Evolutionary conservation across 64 coral and sea anemone genomes (phyloP), one percentile per base, ranked within the genome.

Genomic region (Montipora capricornis): DNA sequence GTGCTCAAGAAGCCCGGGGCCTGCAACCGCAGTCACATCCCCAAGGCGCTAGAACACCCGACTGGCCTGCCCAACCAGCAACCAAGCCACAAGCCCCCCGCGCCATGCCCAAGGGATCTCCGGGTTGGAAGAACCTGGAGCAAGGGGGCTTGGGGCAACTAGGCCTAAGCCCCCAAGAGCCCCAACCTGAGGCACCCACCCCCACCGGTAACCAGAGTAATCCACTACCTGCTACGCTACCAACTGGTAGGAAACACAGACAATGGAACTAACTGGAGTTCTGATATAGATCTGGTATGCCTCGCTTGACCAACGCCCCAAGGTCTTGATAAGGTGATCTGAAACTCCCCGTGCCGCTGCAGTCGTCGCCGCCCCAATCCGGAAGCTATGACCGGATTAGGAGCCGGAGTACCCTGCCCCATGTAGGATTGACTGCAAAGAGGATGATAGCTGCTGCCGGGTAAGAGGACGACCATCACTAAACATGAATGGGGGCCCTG

Each of bases 271-370:
- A 37, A 44, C 49, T 44, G 87, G 87, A 52, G 73, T 89, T 5
- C 73, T 71, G 14, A 89, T 78, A 55, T 89, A 89, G 4, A 53
- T 19, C 44, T 47, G 68, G 44, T 89, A 89, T 3, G 87, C 87
- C 4, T 52, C 73, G 51, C 87, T 89, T 4, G 48, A 76, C 87
- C 87, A 89, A 12, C 87, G 73, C 5, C 87, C 87, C 19, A 89
- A 15, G 15, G 73, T 73, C 73, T 78, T 49, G 17, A 89, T 89
- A 20, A 89, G 58, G 50, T 89, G 87, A 76, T 89, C 87, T 3
- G 87, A 49, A 57, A 89, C 13, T 8, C 87, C 87, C 5, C 8
- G 37, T 4, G 19, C 12, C 11, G 87, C 87, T 4, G 87, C 73
- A 13, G 51, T 55, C 2, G 87, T 52, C 8, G 87, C 87, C 0